Evolutionary conservation across 1,140 invertebrate species (phyloP).

Genomic region (Drosophila pandora): DNA sequence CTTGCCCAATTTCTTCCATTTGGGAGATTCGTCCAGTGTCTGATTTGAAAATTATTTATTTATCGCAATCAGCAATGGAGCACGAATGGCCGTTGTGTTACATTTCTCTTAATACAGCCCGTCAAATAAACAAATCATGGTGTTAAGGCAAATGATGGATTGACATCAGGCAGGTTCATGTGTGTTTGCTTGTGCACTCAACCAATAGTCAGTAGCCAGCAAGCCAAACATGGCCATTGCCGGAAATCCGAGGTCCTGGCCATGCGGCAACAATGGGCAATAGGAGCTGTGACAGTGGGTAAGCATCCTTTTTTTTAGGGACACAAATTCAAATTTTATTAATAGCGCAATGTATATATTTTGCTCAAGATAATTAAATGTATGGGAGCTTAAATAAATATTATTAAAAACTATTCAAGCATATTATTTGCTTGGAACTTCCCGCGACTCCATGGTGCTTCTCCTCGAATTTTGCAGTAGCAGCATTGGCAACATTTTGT

Average conservation of each 20-base stretch:
- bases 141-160: constrained; percentile 76
- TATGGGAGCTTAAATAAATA: too few relatives aligned
- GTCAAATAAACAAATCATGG: constrained; percentile 73
- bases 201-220: constrained; percentile 38
- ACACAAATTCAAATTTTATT: too few relatives aligned
- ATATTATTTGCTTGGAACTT: neutral
- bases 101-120: constrained; percentile 59
- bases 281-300: constrained; percentile 41
- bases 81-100: constrained; percentile 49
- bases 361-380: too few relatives aligned
- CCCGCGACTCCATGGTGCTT: constrained; percentile 5
- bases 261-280: constrained; percentile 43
- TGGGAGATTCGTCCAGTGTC: constrained; percentile 35
- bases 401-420: neutral
- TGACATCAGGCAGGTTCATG: constrained; percentile 39
- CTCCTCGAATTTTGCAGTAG: constrained; percentile 21
- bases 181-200: constrained; percentile 40
- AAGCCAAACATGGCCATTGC: constrained; percentile 49
- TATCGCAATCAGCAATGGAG: constrained; percentile 51
- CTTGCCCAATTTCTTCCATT: constrained; percentile 31
- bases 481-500: constrained; percentile 31
- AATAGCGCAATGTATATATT: too few relatives aligned
- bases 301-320: too few relatives aligned
- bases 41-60: constrained; percentile 82
- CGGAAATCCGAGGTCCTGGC: constrained; percentile 59